Evolutionary conservation across 2,113 vertebrate genomes (phyloP).

Genomic region (Chionodraco myersi): DNA sequence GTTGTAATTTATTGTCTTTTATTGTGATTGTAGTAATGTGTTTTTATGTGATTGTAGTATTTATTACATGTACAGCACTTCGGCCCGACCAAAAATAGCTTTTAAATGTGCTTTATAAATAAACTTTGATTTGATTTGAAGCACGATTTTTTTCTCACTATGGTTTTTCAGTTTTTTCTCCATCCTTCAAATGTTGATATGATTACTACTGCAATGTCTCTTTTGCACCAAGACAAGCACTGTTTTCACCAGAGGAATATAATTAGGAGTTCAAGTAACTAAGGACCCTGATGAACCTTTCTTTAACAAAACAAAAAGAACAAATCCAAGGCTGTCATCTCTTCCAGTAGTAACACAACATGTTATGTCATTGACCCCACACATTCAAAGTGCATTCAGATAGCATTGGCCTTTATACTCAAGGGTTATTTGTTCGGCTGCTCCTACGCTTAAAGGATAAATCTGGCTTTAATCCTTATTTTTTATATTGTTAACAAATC

Average conservation of each 20-base stretch:
- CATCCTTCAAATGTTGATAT: neutral
- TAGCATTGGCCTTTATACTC: neutral
- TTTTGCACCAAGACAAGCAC: neutral
- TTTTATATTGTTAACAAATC: constrained; percentile 2
- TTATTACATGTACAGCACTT: too few species aligned
- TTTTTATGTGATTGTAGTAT: too few species aligned
- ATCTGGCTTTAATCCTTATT: neutral
- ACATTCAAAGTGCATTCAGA: neutral
- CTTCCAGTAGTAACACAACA: neutral
- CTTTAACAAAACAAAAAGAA: neutral
- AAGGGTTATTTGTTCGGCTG: neutral
- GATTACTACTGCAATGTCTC: neutral
- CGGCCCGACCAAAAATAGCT: too few species aligned
- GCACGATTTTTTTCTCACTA: neutral
- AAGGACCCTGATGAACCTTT: neutral
- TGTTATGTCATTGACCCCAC: neutral
- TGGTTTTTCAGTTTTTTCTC: neutral
- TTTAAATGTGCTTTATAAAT: too few species aligned
- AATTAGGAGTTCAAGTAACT: neutral
- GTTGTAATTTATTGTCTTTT: too few species aligned
- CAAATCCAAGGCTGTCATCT: neutral
- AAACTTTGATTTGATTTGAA: too few species aligned
- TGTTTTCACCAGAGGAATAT: neutral
- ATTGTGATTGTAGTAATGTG: too few species aligned
- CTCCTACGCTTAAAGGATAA: constrained; percentile 6